phyloP scores from a whole-genome alignment of 2,888 invertebrate species.

The Bembecia ichneumoniformis region DNA sequence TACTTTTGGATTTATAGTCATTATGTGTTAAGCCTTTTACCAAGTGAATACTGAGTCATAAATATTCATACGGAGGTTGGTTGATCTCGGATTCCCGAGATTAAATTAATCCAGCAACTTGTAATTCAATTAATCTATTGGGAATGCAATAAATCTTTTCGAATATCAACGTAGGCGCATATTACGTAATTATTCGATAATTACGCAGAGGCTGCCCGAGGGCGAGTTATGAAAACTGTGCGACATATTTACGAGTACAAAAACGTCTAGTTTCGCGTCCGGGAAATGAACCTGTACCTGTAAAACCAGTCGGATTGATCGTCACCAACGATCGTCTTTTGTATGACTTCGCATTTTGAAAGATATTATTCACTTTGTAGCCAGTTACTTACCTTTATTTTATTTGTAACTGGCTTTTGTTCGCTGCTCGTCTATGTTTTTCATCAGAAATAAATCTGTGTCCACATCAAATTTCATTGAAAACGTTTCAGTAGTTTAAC shows the following conservation, averaged over 20 bases:
- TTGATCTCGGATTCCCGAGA: too few species aligned
- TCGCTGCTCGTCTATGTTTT: too few species aligned
- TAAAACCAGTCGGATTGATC: conserved; percentile 37
- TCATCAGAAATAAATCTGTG: too few species aligned
- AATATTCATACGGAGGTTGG: too few species aligned
- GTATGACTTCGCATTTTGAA: not conserved
- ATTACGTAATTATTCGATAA: not conserved
- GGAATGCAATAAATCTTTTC: not conserved
- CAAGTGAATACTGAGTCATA: too few species aligned
- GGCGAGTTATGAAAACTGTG: conserved; percentile 30
- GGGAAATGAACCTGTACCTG: conserved; percentile 43
- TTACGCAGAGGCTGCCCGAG: not conserved
- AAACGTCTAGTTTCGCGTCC: conserved; percentile 35
- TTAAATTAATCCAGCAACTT: too few species aligned
- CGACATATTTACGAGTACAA: conserved; percentile 19
- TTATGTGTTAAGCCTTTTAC: too few species aligned
- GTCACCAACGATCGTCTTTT: not conserved
- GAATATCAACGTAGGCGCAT: not conserved
- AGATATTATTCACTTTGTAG: not conserved
- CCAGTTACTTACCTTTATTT: too few species aligned
- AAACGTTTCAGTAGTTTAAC: too few species aligned
- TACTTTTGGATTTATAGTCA: too few species aligned
- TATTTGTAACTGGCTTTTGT: too few species aligned
- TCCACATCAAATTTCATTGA: too few species aligned
- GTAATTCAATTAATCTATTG: not conserved